A percentile compares a stretch with the other conserved stretches of the same genome.
Evolutionary conservation across 2,797 vertebrate species (phyloP).

Genomic region (Cossypha polioptera): DNA sequence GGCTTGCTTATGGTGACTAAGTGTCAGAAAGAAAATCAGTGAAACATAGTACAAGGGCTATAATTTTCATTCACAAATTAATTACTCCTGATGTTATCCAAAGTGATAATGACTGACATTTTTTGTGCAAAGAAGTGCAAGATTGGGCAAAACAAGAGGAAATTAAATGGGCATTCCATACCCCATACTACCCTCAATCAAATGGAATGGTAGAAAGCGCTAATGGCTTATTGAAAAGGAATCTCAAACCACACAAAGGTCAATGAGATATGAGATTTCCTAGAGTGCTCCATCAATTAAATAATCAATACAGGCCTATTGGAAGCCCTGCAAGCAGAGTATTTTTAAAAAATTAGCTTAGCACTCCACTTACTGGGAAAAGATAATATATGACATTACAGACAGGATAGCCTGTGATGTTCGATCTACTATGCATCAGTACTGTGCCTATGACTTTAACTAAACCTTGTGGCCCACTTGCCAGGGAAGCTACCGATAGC

Average conservation of each 20-base stretch:
- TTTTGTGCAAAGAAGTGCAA: not conserved
- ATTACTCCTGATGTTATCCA: not conserved
- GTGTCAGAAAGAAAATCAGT: not conserved
- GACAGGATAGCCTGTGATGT: not conserved
- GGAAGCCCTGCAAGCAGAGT: not conserved
- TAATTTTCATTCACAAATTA: not conserved
- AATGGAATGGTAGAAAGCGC: not conserved
- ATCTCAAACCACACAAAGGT: not conserved
- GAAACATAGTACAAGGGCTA: not conserved
- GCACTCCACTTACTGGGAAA: not conserved
- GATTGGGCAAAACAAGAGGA: not conserved
- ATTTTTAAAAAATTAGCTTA: not conserved
- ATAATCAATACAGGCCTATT: not conserved
- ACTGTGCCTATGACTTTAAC: not conserved
- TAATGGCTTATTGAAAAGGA: not conserved
- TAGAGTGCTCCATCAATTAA: not conserved
- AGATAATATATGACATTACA: not conserved
- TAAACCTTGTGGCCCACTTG: not conserved
- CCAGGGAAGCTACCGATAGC: not conserved
- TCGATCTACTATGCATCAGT: not conserved
- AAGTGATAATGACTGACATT: not conserved
- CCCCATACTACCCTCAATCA: not conserved
- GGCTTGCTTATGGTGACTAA: not conserved
- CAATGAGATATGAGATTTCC: not conserved
- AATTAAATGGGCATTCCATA: not conserved